phyloP scores from a whole-genome alignment of 2,797 vertebrate genomes.

The Spinus pinus region DNA sequence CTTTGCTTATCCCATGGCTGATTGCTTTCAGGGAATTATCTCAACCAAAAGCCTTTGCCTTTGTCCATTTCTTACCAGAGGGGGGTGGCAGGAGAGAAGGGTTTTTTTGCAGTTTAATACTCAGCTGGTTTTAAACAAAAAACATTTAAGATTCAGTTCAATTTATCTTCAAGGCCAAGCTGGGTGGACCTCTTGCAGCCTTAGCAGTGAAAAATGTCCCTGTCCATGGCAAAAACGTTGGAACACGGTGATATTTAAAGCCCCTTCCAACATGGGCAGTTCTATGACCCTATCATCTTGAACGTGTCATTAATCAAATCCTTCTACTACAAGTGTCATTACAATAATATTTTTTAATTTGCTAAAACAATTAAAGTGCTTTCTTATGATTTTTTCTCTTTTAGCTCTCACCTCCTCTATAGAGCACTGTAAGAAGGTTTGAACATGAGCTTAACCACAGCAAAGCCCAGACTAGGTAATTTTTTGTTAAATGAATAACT shows the following conservation, averaged over 20 bases:
- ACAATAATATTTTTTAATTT: background rate
- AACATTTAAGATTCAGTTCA: background rate
- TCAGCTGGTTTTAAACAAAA: background rate
- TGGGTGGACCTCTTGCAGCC: background rate
- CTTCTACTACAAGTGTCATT: background rate
- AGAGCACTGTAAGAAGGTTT: background rate
- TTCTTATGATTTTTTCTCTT: background rate
- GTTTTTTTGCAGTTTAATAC: background rate
- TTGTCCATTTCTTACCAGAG: background rate
- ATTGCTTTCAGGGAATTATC: background rate
- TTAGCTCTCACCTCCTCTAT: background rate
- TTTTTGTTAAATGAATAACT: background rate
- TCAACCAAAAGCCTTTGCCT: too few species aligned
- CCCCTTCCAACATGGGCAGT: accelerated
- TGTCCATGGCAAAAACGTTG: background rate
- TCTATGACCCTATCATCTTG: background rate
- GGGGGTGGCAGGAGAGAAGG: accelerated
- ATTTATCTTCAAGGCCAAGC: background rate
- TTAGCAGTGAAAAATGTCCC: too few species aligned
- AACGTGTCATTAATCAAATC: background rate
- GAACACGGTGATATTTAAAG: background rate
- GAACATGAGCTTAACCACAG: background rate
- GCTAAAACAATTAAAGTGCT: background rate
- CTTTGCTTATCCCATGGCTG: too few species aligned
- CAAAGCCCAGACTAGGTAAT: background rate